Conservation (phyloP, 2,797 vertebrate species). For the Sylvia borin region DNA sequence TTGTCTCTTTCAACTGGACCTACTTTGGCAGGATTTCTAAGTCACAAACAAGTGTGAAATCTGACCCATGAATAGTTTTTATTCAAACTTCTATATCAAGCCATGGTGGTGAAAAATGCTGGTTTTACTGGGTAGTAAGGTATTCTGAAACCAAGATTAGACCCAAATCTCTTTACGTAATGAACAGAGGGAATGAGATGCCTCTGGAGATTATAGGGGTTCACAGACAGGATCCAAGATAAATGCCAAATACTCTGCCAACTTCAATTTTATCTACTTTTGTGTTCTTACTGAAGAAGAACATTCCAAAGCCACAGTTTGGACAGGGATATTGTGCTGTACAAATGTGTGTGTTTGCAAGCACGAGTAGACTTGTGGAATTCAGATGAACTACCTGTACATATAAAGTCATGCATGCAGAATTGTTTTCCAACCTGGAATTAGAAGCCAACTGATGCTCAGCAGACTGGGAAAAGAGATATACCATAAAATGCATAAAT, state of each 20-base stretch:
- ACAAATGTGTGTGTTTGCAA: not conserved
- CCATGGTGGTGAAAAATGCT: not conserved
- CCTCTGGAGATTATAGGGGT: not conserved
- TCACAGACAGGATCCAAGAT: not conserved
- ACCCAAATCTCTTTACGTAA: not conserved
- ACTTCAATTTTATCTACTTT: not conserved
- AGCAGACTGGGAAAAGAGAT: not conserved
- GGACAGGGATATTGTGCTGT: not conserved
- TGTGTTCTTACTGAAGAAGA: not conserved
- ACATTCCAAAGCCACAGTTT: not conserved
- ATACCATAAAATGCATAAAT: not conserved
- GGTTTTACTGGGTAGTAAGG: not conserved
- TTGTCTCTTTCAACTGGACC: not conserved
- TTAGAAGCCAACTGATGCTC: not conserved
- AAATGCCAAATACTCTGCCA: not conserved
- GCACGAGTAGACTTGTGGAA: not conserved
- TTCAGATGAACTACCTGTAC: not conserved
- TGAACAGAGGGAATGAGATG: not conserved
- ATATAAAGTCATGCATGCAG: not conserved
- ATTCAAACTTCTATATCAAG: not conserved
- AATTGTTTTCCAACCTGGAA: not conserved
- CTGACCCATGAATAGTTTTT: not conserved
- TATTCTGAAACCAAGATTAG: not conserved
- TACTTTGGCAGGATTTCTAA: not conserved
- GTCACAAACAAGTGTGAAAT: constrained; percentile 2